These are phyloP conservation scores for Microdon myrmicae DNA, from an alignment of 2,888 invertebrate genomes.

Conservation along the genomic window DNA sequence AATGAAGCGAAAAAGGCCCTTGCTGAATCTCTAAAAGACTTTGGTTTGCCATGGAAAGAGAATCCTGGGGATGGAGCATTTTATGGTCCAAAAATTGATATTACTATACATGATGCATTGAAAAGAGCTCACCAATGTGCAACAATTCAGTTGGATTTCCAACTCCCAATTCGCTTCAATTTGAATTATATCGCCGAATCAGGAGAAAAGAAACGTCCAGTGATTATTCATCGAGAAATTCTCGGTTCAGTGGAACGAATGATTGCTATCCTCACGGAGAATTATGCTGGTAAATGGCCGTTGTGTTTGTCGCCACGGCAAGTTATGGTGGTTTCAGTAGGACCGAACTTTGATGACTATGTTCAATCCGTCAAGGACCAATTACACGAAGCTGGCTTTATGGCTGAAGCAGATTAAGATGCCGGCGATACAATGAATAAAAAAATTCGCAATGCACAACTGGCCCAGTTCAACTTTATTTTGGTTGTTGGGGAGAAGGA, in stretches of 20 bases:
- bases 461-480: conserved; percentile 98
- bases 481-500: conserved; percentile 97
- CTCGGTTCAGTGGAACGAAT: conserved; percentile 97
- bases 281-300: conserved; percentile 98
- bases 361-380: conserved; percentile 80
- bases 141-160: conserved; percentile 98
- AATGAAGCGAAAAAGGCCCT: conserved; percentile 90
- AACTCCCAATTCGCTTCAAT: conserved; percentile 80
- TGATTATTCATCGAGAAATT: conserved; percentile 97
- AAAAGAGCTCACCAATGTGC: conserved; percentile 92
- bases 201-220: conserved; percentile 90
- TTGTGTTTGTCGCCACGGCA: conserved; percentile 99
- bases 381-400: conserved; percentile 84
- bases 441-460: conserved; percentile 95
- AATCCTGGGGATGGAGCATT: conserved; percentile 98
- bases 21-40: conserved; percentile 83
- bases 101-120: conserved; percentile 93
- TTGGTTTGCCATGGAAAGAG: conserved; percentile 87
- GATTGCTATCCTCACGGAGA: conserved; percentile 97
- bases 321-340: conserved; percentile 89
- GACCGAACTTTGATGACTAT: conserved; percentile 88
- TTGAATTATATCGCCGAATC: conserved; percentile 73
- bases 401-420: conserved; percentile 91
- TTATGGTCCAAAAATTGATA: conserved; percentile 99
- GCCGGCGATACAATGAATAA: conserved; percentile 96